Evolutionary conservation across 2,113 vertebrate species (phyloP), one percentile per base, ranked within the genome.

Genomic region (Nipponia nippon): DNA sequence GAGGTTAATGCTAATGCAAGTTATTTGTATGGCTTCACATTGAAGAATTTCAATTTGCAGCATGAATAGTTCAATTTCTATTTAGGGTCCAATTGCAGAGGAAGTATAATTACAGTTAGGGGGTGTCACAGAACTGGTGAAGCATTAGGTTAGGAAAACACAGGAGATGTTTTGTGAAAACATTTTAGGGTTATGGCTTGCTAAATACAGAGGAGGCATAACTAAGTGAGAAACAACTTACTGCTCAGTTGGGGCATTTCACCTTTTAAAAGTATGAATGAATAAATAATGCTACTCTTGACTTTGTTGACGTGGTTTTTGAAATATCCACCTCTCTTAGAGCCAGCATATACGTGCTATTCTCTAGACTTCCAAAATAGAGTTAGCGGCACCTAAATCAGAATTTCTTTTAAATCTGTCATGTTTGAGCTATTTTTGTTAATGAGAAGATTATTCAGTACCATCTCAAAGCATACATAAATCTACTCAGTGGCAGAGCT

Each of bases 1-100:
- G 90, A 90, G 95, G 73, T 73, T 92, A 67, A 95, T 95, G 94
- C 94, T 98, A 97, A 96, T 97, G 83, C 92, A 71, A 63, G 63
- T 98, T 98, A 97, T 98, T 98, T 97, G 93, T 98, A 93, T 96
- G 96, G 97, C 95, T 98, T 97, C 59, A 46, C 96, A 96, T 97
- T 98, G 97, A 96, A 90, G 92, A 96, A 94, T 97, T 97, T 98
- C 97, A 98, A 98, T 98, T 98, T 98, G 92, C 97, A 98, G 96
- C 98, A 97, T 98, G 98, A 97, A 96, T 97, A 95, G 96, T 98
- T 98, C 97, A 97, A 97, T 98, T 98, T 97, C 93, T 96, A 97
- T 96, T 97, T 98, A 96, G 96, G 91, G 84, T 96, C 79, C 95
- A 93, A 96, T 97, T 98, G 93, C 73, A 96, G 84, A 90, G 94